Base-by-base conservation (phyloP, 2,113 vertebrate genomes). In the Halcyon malimbica region DNA sequence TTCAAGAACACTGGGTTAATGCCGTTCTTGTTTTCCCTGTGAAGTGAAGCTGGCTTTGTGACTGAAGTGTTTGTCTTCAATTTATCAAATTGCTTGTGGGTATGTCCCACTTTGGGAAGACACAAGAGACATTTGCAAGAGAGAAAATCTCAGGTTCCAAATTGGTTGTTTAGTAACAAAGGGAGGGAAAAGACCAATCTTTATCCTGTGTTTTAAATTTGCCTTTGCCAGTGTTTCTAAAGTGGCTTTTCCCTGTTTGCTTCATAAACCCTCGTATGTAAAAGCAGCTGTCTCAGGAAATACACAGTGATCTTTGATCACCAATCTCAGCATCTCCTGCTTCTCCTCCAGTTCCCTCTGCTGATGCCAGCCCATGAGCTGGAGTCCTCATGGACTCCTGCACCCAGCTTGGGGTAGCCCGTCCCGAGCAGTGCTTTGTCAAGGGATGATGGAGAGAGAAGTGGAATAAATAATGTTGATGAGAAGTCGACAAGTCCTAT, bases 31-130 rank as follows among this genome's bases (percentile, higher is more conserved):
- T 96, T 95, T 96, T 81, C 86, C 83, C 62, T 89, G 57, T 90
- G 92, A 94, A 90, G 95, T 94, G 78, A 65, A 87, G 54, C 83
- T 90, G 83, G 29, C 77, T 91, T 97, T 4, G 4, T 93, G 90
- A 94, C 79, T 92, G 71, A 87, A 95, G 90, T 87, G 86, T 94
- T 92, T 93, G 79, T 74, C 86, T 90, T 90, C 83, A 71, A 90
- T 92, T 93, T 90, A 53, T 53, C 18, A 92, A 90, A 93, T 83
- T 87, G 93, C 86, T 95, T 39, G 42, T 78, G 94, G 92, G 76
- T 89, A 83, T 86, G 83, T 87, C 96, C 90, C 79, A 16, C 51
- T 95, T 92, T 56, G 60, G 83, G 95, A 87, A 93, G 93, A 80
- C 80, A 80, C 51, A 85, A 77, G 88, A 90, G 73, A 60, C 93